Evolutionary conservation across 1,140 invertebrate species (phyloP).

Genomic region (Drosophila miranda): DNA sequence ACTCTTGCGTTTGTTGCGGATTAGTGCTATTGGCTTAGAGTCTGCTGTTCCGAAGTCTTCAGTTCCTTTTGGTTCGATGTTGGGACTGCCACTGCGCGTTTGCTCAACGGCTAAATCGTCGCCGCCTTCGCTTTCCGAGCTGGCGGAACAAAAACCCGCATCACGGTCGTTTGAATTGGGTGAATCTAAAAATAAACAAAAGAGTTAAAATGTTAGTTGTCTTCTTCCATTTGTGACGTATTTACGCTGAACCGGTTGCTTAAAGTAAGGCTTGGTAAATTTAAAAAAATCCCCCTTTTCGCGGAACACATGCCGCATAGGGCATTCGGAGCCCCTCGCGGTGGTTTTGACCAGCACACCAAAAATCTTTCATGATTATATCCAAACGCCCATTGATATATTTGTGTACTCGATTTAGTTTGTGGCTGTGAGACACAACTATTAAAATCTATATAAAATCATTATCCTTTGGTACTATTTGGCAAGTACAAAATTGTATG

Average conservation of each 20-base stretch:
- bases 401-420: neutral
- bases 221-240: constrained; percentile 45
- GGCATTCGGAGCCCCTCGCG: constrained; percentile 3
- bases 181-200: constrained; percentile 69
- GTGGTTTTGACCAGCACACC: neutral
- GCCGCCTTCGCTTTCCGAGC: constrained; percentile 82
- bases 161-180: constrained; percentile 84
- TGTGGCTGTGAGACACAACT: too few relatives aligned
- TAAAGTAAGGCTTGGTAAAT: constrained; percentile 25
- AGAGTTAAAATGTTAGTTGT: constrained; percentile 30
- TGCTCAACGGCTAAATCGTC: constrained; percentile 83
- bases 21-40: constrained; percentile 85
- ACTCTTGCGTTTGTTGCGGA: constrained; percentile 88
- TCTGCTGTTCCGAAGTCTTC: constrained; percentile 88
- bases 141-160: constrained; percentile 88
- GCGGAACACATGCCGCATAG: constrained; percentile 29
- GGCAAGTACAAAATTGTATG: constrained; percentile 4
- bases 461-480: constrained; percentile 1
- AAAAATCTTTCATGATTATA: too few relatives aligned
- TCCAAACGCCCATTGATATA: too few relatives aligned
- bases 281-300: constrained; percentile 53
- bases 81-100: constrained; percentile 61
- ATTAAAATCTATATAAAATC: too few relatives aligned
- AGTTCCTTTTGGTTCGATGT: constrained; percentile 85
- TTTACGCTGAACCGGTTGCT: constrained; percentile 30